phyloP scores from a whole-genome alignment of 2,113 vertebrate genomes.

The Oreamnos americanus region DNA sequence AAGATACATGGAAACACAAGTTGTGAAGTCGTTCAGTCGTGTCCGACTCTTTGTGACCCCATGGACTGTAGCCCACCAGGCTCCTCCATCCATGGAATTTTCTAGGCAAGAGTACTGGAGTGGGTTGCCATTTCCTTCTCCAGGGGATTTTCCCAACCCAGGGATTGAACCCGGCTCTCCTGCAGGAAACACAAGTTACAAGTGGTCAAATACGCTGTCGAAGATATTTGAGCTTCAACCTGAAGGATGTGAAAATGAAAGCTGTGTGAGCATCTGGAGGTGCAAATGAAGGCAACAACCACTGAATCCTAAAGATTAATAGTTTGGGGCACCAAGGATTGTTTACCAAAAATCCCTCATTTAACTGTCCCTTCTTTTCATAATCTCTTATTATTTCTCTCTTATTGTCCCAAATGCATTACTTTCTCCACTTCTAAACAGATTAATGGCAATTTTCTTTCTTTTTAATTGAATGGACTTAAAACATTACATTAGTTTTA shows the following conservation, averaged over 20 bases:
- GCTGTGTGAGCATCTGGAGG: background rate
- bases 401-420: background rate
- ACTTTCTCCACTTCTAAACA: background rate
- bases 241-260: background rate
- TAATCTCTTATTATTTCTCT: background rate
- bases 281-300: background rate
- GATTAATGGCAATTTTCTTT: background rate
- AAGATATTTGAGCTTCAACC: background rate
- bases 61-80: too few species aligned
- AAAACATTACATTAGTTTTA: background rate
- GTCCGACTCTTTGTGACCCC: too few species aligned
- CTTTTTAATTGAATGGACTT: background rate
- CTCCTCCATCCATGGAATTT: too few species aligned
- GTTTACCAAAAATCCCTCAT: background rate
- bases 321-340: background rate
- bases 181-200: background rate
- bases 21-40: background rate
- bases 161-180: too few species aligned
- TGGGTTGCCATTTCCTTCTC: too few species aligned
- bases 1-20: background rate
- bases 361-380: background rate
- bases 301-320: background rate
- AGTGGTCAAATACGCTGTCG: background rate
- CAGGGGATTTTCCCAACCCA: too few species aligned
- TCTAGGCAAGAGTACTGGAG: too few species aligned